Base-by-base conservation (phyloP, 2,113 vertebrate species). In the Grallaria varia region DNA sequence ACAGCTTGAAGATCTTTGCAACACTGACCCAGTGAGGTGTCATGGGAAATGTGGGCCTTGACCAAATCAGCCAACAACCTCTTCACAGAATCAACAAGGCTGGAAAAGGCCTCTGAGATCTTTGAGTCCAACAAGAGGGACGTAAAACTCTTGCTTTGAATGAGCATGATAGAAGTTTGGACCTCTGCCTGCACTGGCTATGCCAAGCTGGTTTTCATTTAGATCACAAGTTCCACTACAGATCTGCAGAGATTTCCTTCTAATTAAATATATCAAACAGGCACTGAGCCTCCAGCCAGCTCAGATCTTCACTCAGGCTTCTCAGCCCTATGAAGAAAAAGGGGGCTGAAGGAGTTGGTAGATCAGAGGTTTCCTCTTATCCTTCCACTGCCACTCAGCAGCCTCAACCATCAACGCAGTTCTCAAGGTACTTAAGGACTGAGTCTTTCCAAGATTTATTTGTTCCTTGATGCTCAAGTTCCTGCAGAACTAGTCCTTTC, bases 381-480 rank as follows among this genome's bases (percentile, higher is more conserved):
- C n/a, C 33, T 40, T 85, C 23, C 35, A 27, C 52, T 90, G 50
- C 52, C 49, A 78, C 7, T 12, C 31, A 77, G 72, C 40, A 53
- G 30, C 74, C 16, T 78, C 66, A 87, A 20, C 6, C 28, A 28
- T 11, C 28, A 78, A 28, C 56, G 72, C 9, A 6, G 4, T 49
- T 69, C 63, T 64, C 42, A 62, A 62, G 16, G 23, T 72, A 45
- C 12, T 50, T 17, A 66, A 69, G 24, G 35, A 13, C 10, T 12
- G 16, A n/a, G 37, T 79, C 92, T 49, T 96, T 90, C 93, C 3
- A 89, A 92, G 77, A 84, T 84, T 59, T 85, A 66, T 88, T 88
- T 85, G 33, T 44, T 68, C 27, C 49, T 35, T 12, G 3, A 59
- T 79, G 72, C 94, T 96, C 80, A 79, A 92, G 95, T 72, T 82